Base-by-base conservation (phyloP, 2,888 invertebrate species). In the Pogonocherus hispidulus region DNA sequence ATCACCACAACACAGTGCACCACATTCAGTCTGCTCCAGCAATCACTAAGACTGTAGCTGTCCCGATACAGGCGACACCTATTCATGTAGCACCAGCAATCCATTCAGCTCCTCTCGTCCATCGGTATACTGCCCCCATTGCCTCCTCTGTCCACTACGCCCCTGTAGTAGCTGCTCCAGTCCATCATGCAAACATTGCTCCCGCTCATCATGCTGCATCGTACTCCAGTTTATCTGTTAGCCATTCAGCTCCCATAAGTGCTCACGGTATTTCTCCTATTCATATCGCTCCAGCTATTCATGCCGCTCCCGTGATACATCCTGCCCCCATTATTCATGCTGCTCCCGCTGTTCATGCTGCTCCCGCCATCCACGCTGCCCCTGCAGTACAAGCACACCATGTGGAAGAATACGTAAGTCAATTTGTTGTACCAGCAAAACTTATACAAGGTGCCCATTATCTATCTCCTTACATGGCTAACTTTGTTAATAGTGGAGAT, bases 1-100 rank as follows among this genome's bases (percentile, higher is more conserved):
- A 79, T 55, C 76, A 78, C 66, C 78, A 78, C 67, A 76, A 76
- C 46, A 63, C 73, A 9, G 63, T 76, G 5, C 71, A 74, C 14
- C 75, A 78, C 64, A 69, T 75, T 32, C 72, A 69, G 0, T 75
- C 73, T 18, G 69, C 74, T 19, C 73, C 74, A 23, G 55, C 63
- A 4, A 22, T 69, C 3, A 55, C 67, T 8, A 59, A 72, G 11
- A 47, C 69, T 16, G 63, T 76, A n/a, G 35, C 67, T 18, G 37
- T 49, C 27, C 57, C 63, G 32, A 41, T 71, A 27, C 67, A 72
- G 22, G 63, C 47, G 3, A 18, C 19, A 3, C 32, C 52, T 4
- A n/a, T 49, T 11, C 49, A 44, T 6, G n/a, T 16, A 6, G 44
- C 46, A 18, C 22, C 49, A 9, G 9, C 27, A 20, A 59, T 64